Percentiles rank a stretch among this genome's conserved stretches.
phyloP scores from a whole-genome alignment of 2,113 vertebrate species.

The Chamaea fasciata region DNA sequence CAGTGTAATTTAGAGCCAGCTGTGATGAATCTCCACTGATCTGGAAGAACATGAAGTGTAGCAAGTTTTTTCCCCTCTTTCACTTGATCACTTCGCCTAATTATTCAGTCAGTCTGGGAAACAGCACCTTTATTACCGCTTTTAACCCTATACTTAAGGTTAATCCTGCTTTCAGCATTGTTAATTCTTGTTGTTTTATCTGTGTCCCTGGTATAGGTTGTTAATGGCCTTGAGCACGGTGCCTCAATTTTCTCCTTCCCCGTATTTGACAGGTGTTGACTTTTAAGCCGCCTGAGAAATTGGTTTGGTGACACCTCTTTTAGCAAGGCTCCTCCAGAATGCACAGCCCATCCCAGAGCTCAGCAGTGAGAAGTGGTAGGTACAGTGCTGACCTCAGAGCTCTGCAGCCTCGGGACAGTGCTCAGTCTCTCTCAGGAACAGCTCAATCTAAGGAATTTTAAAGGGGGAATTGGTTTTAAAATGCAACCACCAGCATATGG shows the following conservation, averaged over 20 bases:
- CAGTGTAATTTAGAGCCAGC: not conserved
- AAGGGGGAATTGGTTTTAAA: not conserved
- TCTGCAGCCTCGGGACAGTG: not conserved
- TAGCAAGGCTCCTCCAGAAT: not conserved
- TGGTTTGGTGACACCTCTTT: not conserved
- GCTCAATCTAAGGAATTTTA: not conserved
- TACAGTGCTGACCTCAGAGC: not conserved
- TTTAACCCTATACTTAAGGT: not conserved
- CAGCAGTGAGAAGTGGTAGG: not conserved
- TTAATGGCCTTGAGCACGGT: not conserved
- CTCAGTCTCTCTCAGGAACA: rapidly evolving
- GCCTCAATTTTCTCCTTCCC: not conserved
- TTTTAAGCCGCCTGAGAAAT: not conserved
- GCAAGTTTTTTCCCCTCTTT: not conserved
- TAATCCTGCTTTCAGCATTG: not conserved
- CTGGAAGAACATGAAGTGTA: not conserved
- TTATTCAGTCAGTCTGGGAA: not conserved
- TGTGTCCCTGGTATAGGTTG: not conserved
- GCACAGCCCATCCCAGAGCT: not conserved
- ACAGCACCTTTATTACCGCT: rapidly evolving
- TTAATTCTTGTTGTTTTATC: not conserved
- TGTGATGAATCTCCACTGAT: not conserved
- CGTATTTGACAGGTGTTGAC: not conserved
- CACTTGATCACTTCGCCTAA: not conserved
- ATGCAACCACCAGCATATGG: rapidly evolving